Evolutionary conservation across 2,113 vertebrate species (phyloP).

Genomic region (Gobio gobio): DNA sequence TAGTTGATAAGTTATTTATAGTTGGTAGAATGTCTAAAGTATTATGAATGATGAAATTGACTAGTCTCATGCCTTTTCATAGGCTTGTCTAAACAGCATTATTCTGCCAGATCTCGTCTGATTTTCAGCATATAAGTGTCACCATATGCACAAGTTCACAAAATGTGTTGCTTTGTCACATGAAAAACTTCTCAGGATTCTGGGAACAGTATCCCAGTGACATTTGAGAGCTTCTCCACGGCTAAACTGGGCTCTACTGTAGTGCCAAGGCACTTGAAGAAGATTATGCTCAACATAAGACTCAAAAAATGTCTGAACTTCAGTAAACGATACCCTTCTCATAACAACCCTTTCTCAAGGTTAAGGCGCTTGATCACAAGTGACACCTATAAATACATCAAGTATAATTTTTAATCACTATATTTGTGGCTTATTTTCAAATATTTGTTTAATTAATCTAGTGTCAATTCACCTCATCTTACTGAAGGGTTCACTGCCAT

Average conservation of each 20-base stretch:
- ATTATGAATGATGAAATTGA: too few species aligned
- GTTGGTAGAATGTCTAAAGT: too few species aligned
- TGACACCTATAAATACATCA: conserved; percentile 38
- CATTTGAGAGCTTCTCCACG: conserved; percentile 73
- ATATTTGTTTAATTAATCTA: conserved; percentile 21
- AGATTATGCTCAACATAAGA: conserved; percentile 66
- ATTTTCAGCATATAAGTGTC: conserved; percentile 55
- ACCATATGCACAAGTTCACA: conserved; percentile 64
- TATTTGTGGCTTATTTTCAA: conserved; percentile 36
- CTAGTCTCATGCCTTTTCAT: not conserved
- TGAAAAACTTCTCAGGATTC: conserved; percentile 69
- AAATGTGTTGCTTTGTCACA: conserved; percentile 65
- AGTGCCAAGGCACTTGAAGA: conserved; percentile 71
- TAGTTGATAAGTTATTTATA: too few species aligned
- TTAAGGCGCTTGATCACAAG: conserved; percentile 50
- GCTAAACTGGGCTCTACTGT: conserved; percentile 67
- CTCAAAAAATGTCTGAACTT: conserved; percentile 71
- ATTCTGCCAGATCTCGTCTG: conserved; percentile 21
- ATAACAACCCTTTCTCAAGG: conserved; percentile 57
- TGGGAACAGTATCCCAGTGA: conserved; percentile 66
- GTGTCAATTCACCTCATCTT: not conserved
- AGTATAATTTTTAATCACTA: conserved; percentile 5
- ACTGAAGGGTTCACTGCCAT: not conserved
- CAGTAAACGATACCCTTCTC: conserved; percentile 59
- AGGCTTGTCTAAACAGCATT: not conserved